Conservation (phyloP, 2,113 vertebrate species). For the Polypterus senegalus region DNA sequence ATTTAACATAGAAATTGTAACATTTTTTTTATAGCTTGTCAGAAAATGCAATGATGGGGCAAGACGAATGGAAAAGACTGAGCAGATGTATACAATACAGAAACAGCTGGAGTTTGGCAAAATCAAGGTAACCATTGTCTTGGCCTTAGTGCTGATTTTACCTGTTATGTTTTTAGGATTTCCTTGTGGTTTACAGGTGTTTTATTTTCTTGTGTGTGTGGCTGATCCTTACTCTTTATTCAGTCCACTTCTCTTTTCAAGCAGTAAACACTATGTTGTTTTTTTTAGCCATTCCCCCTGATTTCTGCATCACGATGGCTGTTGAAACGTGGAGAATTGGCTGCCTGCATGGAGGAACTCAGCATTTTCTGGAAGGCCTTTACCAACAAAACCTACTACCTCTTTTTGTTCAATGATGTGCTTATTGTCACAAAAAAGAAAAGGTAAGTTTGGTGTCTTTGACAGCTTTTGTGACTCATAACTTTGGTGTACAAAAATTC, state of each 20-base stretch:
- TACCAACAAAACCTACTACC: constrained; percentile 58
- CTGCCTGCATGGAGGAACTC: constrained; percentile 51
- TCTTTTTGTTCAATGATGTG: constrained; percentile 84
- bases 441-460: constrained; percentile 46
- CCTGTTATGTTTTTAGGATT: neutral
- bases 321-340: constrained; percentile 71
- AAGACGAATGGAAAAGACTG: constrained; percentile 76
- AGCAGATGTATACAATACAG: constrained; percentile 89
- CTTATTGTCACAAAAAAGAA: constrained; percentile 87
- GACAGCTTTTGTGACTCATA: too few species aligned
- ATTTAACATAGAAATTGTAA: too few species aligned
- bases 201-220: neutral
- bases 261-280: neutral
- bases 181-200: neutral
- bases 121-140: constrained; percentile 64
- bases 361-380: constrained; percentile 72
- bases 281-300: constrained; percentile 64
- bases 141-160: neutral
- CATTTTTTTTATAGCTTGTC: constrained; percentile 57
- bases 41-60: constrained; percentile 80
- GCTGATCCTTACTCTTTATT: neutral
- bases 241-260: neutral
- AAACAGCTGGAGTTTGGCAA: constrained; percentile 87
- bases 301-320: constrained; percentile 82
- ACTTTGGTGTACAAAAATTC: too few species aligned